These are phyloP conservation scores for Boloria euphrosyne DNA, from an alignment of 2,888 invertebrate genomes.

Conservation along the genomic window DNA sequence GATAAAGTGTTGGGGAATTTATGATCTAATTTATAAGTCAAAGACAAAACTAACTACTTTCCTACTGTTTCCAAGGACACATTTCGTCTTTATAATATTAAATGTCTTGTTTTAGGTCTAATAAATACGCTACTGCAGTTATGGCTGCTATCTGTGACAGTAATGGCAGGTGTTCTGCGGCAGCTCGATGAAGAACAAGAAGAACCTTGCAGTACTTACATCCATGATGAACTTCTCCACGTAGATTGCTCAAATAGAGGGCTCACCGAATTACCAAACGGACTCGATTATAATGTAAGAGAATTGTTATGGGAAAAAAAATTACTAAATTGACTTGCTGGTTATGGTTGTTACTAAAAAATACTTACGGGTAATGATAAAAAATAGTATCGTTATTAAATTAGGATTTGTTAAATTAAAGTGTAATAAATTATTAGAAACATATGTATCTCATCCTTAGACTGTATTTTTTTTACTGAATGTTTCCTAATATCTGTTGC, in stretches of 20 bases:
- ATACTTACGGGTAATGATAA: too few species aligned
- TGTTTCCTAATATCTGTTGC: too few species aligned
- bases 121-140: conserved; percentile 49
- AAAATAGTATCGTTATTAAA: neutral
- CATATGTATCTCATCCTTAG: too few species aligned
- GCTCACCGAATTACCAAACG: conserved; percentile 65
- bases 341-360: neutral
- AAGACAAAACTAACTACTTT: too few species aligned
- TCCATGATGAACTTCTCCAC: conserved; percentile 49
- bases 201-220: conserved; percentile 56
- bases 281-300: conserved; percentile 69
- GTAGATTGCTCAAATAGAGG: conserved; percentile 66
- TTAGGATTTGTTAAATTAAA: too few species aligned
- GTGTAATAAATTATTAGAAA: too few species aligned
- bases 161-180: conserved; percentile 52
- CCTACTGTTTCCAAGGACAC: too few species aligned
- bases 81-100: too few species aligned
- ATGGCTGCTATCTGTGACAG: conserved; percentile 60
- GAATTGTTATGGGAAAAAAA: too few species aligned
- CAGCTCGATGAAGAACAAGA: conserved; percentile 46
- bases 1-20: too few species aligned
- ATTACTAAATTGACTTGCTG: neutral
- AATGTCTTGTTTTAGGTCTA: conserved; percentile 22
- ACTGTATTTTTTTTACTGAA: too few species aligned
- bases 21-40: too few species aligned